Evolutionary conservation across 2,797 vertebrate species (phyloP), one percentile per base, ranked within the genome.

Genomic region (Tiaroga cobitis): DNA sequence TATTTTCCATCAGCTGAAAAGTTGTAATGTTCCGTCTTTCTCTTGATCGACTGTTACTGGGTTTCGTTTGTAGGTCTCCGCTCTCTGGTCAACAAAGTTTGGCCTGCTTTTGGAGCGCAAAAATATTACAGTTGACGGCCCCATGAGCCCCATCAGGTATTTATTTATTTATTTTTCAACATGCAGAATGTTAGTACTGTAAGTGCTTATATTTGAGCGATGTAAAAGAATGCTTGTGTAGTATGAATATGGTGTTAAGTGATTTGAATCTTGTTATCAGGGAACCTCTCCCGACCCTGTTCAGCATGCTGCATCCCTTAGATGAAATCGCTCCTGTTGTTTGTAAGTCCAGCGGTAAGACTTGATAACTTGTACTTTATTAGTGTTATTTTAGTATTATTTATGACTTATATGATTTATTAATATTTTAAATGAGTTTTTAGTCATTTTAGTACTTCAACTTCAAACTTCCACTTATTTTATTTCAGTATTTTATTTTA

Each of bases 261-360:
- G 56, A 49, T n/a, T 34, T 75, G 4, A 73, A 41, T 77, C 4
- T 85, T 46, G 16, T 73, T 69, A 11, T 83, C 74, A 85, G 98
- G 90, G 97, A 99, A 78, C 96, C 96, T 91, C 94, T 99, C 86
- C 98, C 98, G 1, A 99, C 96, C 0, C 93, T 99, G 91, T 99
- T 99, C 93, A 99, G 98, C 92, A 98, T 99, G 97, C 92, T 99
- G 61, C 98, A 99, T 90, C 98, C 97, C 0, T 92, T 99, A 85
- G 97, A 99, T 91, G 98, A 99, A 92, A 98, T 99, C 56, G 96
- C 97, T 10, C 98, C 98, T 67, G 92, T 99, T 6, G 94, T 99
- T 75, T 97, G 93, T 93, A 97, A 96, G 90, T 95, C 97, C 80
- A 92, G 95, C 95, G 96, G 98, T 99, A 94, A 61, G 93, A 9